Conservation (phyloP, 2,113 vertebrate genomes). For the Chitala chitala region DNA sequence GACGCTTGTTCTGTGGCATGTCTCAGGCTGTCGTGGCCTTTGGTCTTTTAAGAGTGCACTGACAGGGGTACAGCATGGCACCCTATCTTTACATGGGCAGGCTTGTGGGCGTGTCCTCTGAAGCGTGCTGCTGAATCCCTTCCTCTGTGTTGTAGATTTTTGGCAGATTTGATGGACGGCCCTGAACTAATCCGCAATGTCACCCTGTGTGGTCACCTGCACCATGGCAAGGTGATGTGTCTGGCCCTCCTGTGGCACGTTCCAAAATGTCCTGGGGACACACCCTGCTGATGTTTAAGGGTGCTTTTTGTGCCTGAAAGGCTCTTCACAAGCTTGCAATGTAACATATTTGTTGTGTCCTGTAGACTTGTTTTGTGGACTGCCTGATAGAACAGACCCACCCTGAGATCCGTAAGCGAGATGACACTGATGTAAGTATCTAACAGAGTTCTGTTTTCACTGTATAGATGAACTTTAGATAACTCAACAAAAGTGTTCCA, state of each 20-base stretch:
- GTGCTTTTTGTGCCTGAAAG: neutral
- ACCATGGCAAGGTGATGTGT: conserved; percentile 84
- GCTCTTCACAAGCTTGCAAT: neutral
- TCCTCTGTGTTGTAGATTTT: conserved; percentile 65
- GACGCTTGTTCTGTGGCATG: too few species aligned
- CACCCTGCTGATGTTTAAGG: neutral
- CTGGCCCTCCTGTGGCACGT: too few species aligned
- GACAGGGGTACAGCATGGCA: too few species aligned
- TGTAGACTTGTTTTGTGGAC: conserved; percentile 93
- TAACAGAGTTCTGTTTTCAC: too few species aligned
- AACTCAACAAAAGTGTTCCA: too few species aligned
- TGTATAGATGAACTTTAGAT: too few species aligned
- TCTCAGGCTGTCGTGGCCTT: too few species aligned
- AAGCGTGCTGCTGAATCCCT: neutral
- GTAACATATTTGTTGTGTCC: neutral
- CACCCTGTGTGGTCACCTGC: conserved; percentile 94
- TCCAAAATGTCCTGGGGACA: too few species aligned
- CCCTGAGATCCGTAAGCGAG: conserved; percentile 91
- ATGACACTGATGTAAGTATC: conserved; percentile 86
- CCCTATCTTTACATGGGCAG: neutral
- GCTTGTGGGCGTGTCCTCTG: neutral
- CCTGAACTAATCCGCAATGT: conserved; percentile 93
- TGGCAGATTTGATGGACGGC: conserved; percentile 97
- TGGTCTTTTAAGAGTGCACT: too few species aligned
- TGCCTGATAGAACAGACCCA: conserved; percentile 97